These are phyloP conservation scores for Atlantisia rogersi DNA, from an alignment of 2,113 vertebrate species.

Conservation along the genomic window DNA sequence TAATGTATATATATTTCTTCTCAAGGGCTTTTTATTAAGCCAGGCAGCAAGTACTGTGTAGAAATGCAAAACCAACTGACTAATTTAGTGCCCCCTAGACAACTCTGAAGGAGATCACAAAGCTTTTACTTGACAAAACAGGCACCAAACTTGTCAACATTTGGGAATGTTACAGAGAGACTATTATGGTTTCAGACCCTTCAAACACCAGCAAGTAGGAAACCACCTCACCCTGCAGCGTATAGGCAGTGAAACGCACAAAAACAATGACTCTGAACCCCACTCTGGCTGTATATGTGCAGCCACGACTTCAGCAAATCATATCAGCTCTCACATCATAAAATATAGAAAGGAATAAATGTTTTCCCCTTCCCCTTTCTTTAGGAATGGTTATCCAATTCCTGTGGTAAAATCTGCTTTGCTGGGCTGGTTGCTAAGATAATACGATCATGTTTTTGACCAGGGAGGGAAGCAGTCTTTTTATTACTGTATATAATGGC, in stretches of 20 bases:
- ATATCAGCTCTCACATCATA: slow-evolving; percentile 60
- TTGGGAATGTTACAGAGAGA: slow-evolving; percentile 31
- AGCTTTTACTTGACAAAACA: slow-evolving; percentile 56
- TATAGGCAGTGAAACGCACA: neutral
- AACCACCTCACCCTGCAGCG: neutral
- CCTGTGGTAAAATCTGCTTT: slow-evolving; percentile 56
- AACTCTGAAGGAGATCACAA: slow-evolving; percentile 27
- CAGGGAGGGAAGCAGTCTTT: slow-evolving; percentile 40
- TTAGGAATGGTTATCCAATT: slow-evolving; percentile 54
- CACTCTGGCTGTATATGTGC: neutral
- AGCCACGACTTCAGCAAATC: slow-evolving; percentile 10
- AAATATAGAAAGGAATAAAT: slow-evolving; percentile 58
- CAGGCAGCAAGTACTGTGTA: neutral
- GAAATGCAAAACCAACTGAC: slow-evolving; percentile 6
- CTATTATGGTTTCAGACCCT: slow-evolving; percentile 15
- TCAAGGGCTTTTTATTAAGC: slow-evolving; percentile 55
- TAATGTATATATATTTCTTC: neutral
- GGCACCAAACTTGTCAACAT: slow-evolving; percentile 51
- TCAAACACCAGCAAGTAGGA: slow-evolving; percentile 27
- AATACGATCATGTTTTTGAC: slow-evolving; percentile 40
- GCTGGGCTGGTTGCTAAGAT: slow-evolving; percentile 59
- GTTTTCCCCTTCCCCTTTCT: slow-evolving; percentile 62
- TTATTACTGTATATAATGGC: slow-evolving; percentile 59
- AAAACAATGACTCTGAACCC: slow-evolving; percentile 30
- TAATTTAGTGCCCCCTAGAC: slow-evolving; percentile 51